phyloP scores from a whole-genome alignment of 2,797 vertebrate genomes.

The Morelia viridis region DNA sequence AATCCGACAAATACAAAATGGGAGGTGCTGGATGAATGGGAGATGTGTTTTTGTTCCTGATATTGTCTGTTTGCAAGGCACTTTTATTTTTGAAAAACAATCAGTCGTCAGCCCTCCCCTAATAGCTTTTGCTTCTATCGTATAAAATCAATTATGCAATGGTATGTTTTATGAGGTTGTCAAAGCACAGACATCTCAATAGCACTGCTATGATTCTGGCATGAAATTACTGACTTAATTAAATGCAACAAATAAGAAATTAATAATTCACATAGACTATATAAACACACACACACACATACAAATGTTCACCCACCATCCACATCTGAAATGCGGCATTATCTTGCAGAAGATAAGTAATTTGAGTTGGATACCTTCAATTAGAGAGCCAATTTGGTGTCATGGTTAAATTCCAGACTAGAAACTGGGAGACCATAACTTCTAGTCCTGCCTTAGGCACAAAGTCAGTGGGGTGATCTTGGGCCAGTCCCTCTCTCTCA shows the following conservation, averaged over 20 bases:
- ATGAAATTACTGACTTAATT: constrained; percentile 34
- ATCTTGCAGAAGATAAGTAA: constrained; percentile 1
- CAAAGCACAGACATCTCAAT: constrained; percentile 23
- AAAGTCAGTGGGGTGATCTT: background rate
- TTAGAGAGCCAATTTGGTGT: background rate
- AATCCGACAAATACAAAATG: background rate
- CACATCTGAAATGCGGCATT: constrained; percentile 2
- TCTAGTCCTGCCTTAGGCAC: background rate
- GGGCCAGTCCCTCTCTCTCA: background rate
- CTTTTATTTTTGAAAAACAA: background rate
- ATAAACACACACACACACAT: background rate
- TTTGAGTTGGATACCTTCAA: constrained; percentile 20
- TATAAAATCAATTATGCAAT: constrained; percentile 36
- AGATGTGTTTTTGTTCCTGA: background rate
- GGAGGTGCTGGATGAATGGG: background rate
- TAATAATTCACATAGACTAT: background rate
- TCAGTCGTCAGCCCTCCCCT: background rate
- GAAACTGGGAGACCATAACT: background rate
- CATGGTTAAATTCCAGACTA: background rate
- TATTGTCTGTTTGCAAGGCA: background rate
- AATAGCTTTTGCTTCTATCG: constrained; percentile 24
- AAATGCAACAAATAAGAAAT: constrained; percentile 43
- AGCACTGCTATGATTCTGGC: constrained; percentile 11
- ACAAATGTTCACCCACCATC: background rate
- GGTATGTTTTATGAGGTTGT: constrained; percentile 20